Evolutionary conservation across 2,113 vertebrate species (phyloP), one percentile per base, ranked within the genome.

Genomic region (Urocolius indicus): DNA sequence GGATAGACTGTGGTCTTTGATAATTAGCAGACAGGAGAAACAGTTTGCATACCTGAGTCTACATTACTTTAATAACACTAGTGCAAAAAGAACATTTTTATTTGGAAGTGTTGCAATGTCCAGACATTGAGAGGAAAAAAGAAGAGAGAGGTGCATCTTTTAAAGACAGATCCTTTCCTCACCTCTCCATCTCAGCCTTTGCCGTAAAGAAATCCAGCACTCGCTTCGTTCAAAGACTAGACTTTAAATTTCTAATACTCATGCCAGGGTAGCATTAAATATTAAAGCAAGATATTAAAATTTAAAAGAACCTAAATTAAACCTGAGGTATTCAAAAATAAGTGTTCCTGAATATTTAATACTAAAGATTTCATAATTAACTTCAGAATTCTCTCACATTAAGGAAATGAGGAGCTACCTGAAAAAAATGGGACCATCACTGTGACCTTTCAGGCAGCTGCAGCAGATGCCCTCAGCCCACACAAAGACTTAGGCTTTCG

Each of bases 251-350:
- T 73, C 91, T 36, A 3, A 3, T 41, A 19, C 77, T 77, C 72
- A 7, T 67, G 84, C 91, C 91, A 58, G 93, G 79, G 71, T 71
- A 30, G 30, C 55, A 93, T 97, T 95, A 97, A 97, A 95, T 96
- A 97, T 97, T 97, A 79, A 96, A 97, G 61, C 4, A 36, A 45
- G 86, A 92, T 76, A 97, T 96, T 95, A 97, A 97, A 96, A 93
- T 97, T 97, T 96, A 90, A 97, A 49, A 86, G 93, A 58, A 82
- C 69, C 90, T 71, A 95, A 97, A 96, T 97, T 92, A 95, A 96
- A 96, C 71, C 92, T 71, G 86, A 90, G n/a, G 61, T 94, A 36
- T 87, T 95, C 82, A 95, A 94, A 96, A 96, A 82, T 92, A 95
- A 95, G 85, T 54, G 71, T 89, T 69, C 81, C 86, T 97, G 92